Evolutionary conservation across 2,113 vertebrate genomes (phyloP), one percentile per base, ranked within the genome.

Genomic region (Barbus barbus): DNA sequence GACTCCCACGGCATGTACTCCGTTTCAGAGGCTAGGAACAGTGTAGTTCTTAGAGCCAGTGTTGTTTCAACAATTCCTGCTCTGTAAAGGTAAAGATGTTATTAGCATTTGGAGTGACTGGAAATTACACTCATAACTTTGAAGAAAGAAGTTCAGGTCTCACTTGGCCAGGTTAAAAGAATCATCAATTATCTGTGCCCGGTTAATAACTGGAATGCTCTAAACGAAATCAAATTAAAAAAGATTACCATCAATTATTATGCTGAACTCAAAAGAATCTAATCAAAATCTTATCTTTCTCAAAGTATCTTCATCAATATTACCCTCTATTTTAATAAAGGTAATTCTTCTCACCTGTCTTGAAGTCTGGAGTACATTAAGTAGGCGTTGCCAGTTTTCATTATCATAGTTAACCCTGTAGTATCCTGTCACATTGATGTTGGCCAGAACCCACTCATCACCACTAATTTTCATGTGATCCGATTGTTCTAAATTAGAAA

Each of bases 121-220:
- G n/a, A 41, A 41, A 41, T 9, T 9, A 41, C 38, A 41, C 38
- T 41, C 9, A 41, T 11, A 41, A 41, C 38, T 41, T 41, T 41
- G 11, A 41, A 41, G 9, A 41, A 83, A 14, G 41, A 24, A 77
- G 16, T 51, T 31, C 12, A 20, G 2, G 31, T 74, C 94, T 91
- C 89, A 97, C 97, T 94, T 96, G 85, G 97, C 97, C 82, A 99
- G 92, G 89, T 96, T 96, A 81, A 99, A 98, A 53, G 96, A 92
- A 0, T 98, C 97, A 0, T 97, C 93, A 3, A 99, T 92, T 51
- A 99, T 84, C 91, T 99, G 97, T 0, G 95, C 97, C 71, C 97
- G 94, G 86, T 98, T 99, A 73, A 97, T 94, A 26, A 96, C 46
- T 0, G 96, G 95, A 85, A 99, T 92, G 11, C 0, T 65, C 97